Percentiles rank a stretch among this genome's conserved stretches.
These are phyloP conservation scores for Reticulitermes speratus DNA, from an alignment of 1,140 invertebrate genomes.

Conservation along the genomic window DNA sequence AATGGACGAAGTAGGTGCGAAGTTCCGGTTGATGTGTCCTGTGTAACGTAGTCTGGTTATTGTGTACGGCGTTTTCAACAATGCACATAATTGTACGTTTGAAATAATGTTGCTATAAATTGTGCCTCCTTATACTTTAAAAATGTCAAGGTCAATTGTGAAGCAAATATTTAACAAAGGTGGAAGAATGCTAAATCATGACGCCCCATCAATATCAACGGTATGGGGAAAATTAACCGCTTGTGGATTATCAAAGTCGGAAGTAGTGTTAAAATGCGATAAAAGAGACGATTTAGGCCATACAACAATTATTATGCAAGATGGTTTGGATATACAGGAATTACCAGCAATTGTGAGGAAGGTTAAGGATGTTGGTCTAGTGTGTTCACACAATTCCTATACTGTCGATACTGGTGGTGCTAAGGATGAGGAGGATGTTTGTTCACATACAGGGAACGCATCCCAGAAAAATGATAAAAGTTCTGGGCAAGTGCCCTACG, in stretches of 20 bases:
- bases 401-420: neutral
- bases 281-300: slow-evolving; percentile 42
- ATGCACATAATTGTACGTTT: neutral
- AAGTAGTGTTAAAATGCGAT: neutral
- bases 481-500: neutral
- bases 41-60: neutral
- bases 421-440: neutral
- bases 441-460: neutral
- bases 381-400: slow-evolving; percentile 35
- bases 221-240: neutral
- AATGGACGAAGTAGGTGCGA: neutral
- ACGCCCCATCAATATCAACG: neutral
- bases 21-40: too few species aligned
- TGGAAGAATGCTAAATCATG: neutral
- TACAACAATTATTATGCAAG: slow-evolving; percentile 64
- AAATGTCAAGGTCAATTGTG: slow-evolving; percentile 16
- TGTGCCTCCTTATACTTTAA: too few species aligned
- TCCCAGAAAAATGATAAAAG: neutral
- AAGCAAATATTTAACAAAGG: neutral
- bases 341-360: slow-evolving; percentile 65
- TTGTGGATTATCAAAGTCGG: neutral
- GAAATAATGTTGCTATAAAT: neutral
- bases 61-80: neutral
- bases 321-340: slow-evolving; percentile 65
- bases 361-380: slow-evolving; percentile 42